Percentiles rank a stretch among this genome's conserved stretches.
Evolutionary conservation across 2,888 invertebrate genomes (phyloP).

Genomic region (Salpingus planirostris): DNA sequence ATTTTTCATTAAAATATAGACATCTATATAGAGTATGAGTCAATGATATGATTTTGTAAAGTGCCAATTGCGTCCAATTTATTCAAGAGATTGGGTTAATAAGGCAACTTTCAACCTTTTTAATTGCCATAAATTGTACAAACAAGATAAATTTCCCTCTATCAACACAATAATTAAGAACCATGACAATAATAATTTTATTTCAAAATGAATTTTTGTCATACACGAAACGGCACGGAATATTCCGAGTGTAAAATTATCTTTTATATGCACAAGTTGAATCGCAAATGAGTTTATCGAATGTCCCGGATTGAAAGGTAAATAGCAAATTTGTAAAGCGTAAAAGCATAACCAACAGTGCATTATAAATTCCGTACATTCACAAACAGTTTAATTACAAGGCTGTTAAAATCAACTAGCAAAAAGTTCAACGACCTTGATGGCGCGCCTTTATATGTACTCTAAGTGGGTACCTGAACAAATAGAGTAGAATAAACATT

Average conservation of each 20-base stretch:
- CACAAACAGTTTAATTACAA: conserved; percentile 18
- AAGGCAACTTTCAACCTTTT: conserved; percentile 6
- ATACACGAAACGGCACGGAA: not conserved
- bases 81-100: conserved; percentile 6
- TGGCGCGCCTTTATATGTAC: conserved; percentile 18
- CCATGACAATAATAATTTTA: conserved; percentile 4
- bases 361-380: conserved; percentile 16
- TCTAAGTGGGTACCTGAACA: conserved; percentile 24
- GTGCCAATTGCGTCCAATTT: too few relatives aligned
- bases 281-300: conserved; percentile 10
- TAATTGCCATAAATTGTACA: conserved; percentile 7
- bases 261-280: conserved; percentile 5
- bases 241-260: conserved; percentile 5
- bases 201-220: conserved; percentile 2
- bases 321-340: conserved; percentile 14
- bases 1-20: too few relatives aligned
- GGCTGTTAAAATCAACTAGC: conserved; percentile 17
- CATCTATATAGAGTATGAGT: too few relatives aligned
- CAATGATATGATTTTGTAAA: too few relatives aligned
- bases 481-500: conserved; percentile 20
- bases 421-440: conserved; percentile 18
- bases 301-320: conserved; percentile 9
- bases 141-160: conserved; percentile 6
- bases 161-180: conserved; percentile 7
- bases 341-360: conserved; percentile 16